A percentile compares a stretch with the other conserved stretches of the same genome.
phyloP scores from a whole-genome alignment of 1,140 invertebrate genomes.

The Lasioglossum albipes region DNA sequence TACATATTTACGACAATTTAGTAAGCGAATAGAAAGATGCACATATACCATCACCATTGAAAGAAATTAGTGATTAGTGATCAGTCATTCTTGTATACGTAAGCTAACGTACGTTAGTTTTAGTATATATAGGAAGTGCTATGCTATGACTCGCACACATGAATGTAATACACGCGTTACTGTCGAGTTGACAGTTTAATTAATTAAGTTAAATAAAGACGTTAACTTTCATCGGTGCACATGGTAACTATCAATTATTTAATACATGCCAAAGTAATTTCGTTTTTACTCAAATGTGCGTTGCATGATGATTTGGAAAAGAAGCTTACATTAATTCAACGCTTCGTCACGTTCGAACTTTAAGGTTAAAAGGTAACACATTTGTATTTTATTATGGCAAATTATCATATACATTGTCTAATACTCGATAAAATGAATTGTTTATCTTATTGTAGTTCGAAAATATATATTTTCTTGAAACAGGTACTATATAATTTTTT shows the following conservation, averaged over 20 bases:
- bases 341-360: constrained; percentile 23
- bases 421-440: neutral
- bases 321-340: constrained; percentile 16
- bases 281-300: constrained; percentile 11
- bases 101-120: neutral
- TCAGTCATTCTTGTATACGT: constrained; percentile 27
- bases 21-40: neutral
- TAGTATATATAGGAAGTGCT: constrained; percentile 16
- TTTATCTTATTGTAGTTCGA: neutral
- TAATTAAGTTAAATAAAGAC: constrained; percentile 33
- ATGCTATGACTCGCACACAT: neutral
- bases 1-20: constrained; percentile 17
- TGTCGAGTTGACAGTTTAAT: constrained; percentile 56
- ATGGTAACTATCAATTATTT: neutral
- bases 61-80: constrained; percentile 37
- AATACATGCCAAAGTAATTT: constrained; percentile 31
- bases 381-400: constrained; percentile 17
- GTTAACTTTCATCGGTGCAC: constrained; percentile 11
- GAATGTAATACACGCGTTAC: constrained; percentile 23
- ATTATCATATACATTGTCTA: neutral
- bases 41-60: neutral
- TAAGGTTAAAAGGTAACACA: constrained; percentile 53
- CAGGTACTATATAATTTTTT: neutral
- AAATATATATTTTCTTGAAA: neutral
- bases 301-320: constrained; percentile 44